A percentile compares a stretch with the other conserved stretches of the same genome.
These are phyloP conservation scores for Argyra leucocephala DNA, from an alignment of 2,888 invertebrate genomes.

Conservation along the genomic window DNA sequence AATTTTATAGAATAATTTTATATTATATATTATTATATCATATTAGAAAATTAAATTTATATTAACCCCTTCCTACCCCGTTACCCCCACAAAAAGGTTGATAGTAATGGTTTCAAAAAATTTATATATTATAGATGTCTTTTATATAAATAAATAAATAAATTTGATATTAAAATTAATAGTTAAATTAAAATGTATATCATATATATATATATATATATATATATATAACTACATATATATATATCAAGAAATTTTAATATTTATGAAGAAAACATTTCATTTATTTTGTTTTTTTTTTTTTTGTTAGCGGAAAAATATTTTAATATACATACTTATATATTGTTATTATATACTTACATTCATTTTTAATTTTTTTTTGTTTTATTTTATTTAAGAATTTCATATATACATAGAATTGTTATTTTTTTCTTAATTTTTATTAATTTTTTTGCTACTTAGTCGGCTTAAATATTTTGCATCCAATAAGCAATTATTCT, in stretches of 20 bases:
- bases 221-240: too few relatives aligned
- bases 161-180: background rate
- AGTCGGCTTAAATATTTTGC: too few relatives aligned
- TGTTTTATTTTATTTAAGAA: slow-evolving; percentile 12
- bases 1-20: too few relatives aligned
- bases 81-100: slow-evolving; percentile 18
- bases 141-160: background rate
- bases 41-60: too few relatives aligned
- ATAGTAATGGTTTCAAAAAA: slow-evolving; percentile 27
- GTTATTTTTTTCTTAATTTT: slow-evolving; percentile 11
- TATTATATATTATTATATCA: too few relatives aligned
- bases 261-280: slow-evolving; percentile 7
- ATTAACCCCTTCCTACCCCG: background rate
- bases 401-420: slow-evolving; percentile 12
- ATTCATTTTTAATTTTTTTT: too few relatives aligned
- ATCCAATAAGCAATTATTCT: too few relatives aligned
- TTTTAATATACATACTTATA: slow-evolving; percentile 12
- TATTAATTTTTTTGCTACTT: too few relatives aligned
- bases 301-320: slow-evolving; percentile 7
- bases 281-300: slow-evolving; percentile 11
- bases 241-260: slow-evolving; percentile 12
- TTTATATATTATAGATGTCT: background rate
- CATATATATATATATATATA: too few relatives aligned
- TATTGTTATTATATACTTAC: too few relatives aligned
- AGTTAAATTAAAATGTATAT: background rate